These are phyloP conservation scores for Sebastes minor DNA, from an alignment of 2,797 vertebrate genomes.

Conservation along the genomic window DNA sequence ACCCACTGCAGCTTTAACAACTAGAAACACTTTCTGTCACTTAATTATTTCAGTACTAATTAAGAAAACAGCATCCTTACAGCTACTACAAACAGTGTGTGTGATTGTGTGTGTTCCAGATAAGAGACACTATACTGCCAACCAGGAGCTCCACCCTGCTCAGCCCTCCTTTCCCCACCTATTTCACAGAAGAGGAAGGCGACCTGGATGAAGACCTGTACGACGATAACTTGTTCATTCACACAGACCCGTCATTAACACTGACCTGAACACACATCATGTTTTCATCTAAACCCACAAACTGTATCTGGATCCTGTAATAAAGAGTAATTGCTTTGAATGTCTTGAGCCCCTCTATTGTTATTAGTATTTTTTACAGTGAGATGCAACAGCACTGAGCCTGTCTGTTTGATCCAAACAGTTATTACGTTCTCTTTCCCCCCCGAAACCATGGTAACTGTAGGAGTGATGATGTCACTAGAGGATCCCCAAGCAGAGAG, in stretches of 20 bases:
- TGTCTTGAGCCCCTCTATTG: neutral
- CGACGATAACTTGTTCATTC: slow-evolving; percentile 86
- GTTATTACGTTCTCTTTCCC: slow-evolving; percentile 58
- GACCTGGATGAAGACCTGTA: slow-evolving; percentile 93
- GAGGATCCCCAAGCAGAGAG: slow-evolving; percentile 71
- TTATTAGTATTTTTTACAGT: neutral
- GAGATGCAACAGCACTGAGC: slow-evolving; percentile 13
- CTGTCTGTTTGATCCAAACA: slow-evolving; percentile 57
- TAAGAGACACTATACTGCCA: slow-evolving; percentile 86
- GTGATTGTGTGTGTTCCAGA: slow-evolving; percentile 70
- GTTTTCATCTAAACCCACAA: slow-evolving; percentile 2
- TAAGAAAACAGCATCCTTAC: neutral
- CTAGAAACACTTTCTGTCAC: neutral
- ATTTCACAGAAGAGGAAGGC: slow-evolving; percentile 89
- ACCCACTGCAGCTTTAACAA: too few species aligned
- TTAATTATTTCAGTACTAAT: neutral
- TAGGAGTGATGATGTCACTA: slow-evolving; percentile 70
- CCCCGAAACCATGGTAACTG: slow-evolving; percentile 78
- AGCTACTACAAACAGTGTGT: neutral
- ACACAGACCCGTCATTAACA: slow-evolving; percentile 83
- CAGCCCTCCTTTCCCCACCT: slow-evolving; percentile 91
- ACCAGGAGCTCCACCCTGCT: slow-evolving; percentile 67
- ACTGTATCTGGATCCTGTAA: slow-evolving; percentile 42
- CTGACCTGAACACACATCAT: slow-evolving; percentile 66
- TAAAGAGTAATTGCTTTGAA: slow-evolving; percentile 58